Base-by-base conservation (phyloP, 2,797 vertebrate genomes). In the Hylomyscus alleni region DNA sequence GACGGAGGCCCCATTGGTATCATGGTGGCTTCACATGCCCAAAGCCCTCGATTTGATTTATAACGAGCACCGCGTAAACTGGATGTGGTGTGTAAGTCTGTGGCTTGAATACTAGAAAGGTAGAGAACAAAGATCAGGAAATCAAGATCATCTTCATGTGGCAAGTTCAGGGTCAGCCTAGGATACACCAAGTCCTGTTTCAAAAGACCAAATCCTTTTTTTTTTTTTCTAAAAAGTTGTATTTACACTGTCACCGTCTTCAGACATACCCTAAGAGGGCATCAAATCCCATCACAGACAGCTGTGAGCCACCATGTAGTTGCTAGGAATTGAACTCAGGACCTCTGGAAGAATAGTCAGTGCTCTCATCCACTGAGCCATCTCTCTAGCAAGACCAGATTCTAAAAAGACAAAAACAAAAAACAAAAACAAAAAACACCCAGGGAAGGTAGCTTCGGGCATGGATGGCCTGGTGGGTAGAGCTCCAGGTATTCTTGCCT, bases 11-110 rank as follows among this genome's bases (percentile, higher is more conserved):
- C 60, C 22, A 11, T 4, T 20, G 82, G 60, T 34, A 22, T 40
- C 1, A 0, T 34, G 29, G 17, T 20, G 60, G 29, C 6, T 12
- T 15, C 37, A 2, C 1, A 1, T 17, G 9, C 65, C 3, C 22
- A 72, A 37, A 87, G 65, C 65, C 60, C 84, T 17, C 0, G 7
- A 2, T 54, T 37, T n/a, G 47, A 37, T 26, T 8, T 17, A 6
- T 1, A 85, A 44, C 11, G 50, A 50, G 50, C 50, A 47, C 19
- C 0, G 9, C 29, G 47, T 24, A 69, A 26, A 20, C 29, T 14
- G 2, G 62, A 4, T 24, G 62, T 15, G 20, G 47, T 4, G 31
- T 3, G 19, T 13, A 37, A 37, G 22, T 4, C 65, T 54, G 31
- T 2, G 1, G 3, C 14, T 50, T 19, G 1, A n/a, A 40, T 2